A percentile compares a stretch with the other conserved stretches of the same genome.
Conservation (phyloP, 1,140 invertebrate species). For the Brachionus sp. region DNA sequence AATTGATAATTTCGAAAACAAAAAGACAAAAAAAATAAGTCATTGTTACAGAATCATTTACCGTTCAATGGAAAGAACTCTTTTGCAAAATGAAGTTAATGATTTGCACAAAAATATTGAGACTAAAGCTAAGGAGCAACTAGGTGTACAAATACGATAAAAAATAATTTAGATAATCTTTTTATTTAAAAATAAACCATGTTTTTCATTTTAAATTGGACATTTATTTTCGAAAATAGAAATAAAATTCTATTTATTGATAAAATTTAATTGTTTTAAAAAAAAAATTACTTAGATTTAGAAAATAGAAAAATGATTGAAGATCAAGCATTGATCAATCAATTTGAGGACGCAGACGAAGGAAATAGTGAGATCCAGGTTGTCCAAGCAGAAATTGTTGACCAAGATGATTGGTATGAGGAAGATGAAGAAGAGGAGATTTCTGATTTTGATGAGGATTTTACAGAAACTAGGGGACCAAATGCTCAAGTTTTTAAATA, state of each 20-base stretch:
- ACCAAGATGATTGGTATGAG: not conserved
- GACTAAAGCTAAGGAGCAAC: constrained; percentile 62
- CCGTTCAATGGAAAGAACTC: constrained; percentile 81
- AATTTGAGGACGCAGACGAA: constrained; percentile 43
- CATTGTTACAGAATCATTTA: constrained; percentile 90
- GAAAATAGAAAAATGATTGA: constrained; percentile 10
- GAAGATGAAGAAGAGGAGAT: constrained; percentile 18
- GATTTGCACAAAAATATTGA: constrained; percentile 75
- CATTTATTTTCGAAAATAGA: not conserved
- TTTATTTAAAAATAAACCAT: not conserved
- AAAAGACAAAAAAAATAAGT: constrained; percentile 75
- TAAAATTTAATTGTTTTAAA: not conserved
- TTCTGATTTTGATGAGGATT: constrained; percentile 38
- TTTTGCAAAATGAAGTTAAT: constrained; percentile 84
- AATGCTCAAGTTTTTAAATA: constrained; percentile 21
- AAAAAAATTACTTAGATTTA: not conserved
- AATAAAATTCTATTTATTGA: constrained; percentile 10
- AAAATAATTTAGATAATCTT: not conserved
- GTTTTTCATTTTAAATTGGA: not conserved
- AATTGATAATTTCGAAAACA: constrained; percentile 81
- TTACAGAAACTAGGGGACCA: not conserved
- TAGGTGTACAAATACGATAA: constrained; percentile 66
- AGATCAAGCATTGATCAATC: not conserved
- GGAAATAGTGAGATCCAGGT: not conserved
- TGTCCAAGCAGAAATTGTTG: not conserved